Evolutionary conservation across 2,113 vertebrate genomes (phyloP).

Genomic region (Isichthys henryi): DNA sequence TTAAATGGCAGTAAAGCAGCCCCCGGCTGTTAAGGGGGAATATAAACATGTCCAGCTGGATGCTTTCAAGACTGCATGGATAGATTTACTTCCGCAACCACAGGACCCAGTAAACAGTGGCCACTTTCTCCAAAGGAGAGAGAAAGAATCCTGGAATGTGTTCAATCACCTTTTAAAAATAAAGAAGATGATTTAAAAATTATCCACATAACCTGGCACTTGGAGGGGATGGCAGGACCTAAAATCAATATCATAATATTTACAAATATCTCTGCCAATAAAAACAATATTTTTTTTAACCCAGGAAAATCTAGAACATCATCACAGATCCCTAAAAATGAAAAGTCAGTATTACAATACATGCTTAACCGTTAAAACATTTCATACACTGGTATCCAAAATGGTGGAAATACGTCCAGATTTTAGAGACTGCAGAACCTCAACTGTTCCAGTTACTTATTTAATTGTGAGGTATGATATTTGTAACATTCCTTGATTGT

Average conservation of each 20-base stretch:
- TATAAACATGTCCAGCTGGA: neutral
- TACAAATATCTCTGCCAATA: neutral
- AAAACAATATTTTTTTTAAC: neutral
- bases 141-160: constrained; percentile 22
- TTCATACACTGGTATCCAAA: neutral
- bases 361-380: neutral
- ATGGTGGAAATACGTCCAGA: neutral
- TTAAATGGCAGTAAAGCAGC: neutral
- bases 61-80: constrained; percentile 3
- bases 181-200: neutral
- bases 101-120: constrained; percentile 14
- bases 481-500: too few species aligned
- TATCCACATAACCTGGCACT: neutral
- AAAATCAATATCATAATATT: constrained; percentile 18
- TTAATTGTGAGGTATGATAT: too few species aligned
- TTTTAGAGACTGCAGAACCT: too few species aligned
- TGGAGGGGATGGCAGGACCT: neutral
- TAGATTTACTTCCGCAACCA: constrained; percentile 1
- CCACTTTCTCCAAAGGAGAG: constrained; percentile 3
- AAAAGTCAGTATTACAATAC: neutral
- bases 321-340: neutral
- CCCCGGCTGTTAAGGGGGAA: neutral
- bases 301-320: neutral
- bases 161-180: constrained; percentile 15
- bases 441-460: too few species aligned